Evolutionary conservation across 2,888 invertebrate species (phyloP), one percentile per base, ranked within the genome.

Genomic region (Urechis unicinctus): DNA sequence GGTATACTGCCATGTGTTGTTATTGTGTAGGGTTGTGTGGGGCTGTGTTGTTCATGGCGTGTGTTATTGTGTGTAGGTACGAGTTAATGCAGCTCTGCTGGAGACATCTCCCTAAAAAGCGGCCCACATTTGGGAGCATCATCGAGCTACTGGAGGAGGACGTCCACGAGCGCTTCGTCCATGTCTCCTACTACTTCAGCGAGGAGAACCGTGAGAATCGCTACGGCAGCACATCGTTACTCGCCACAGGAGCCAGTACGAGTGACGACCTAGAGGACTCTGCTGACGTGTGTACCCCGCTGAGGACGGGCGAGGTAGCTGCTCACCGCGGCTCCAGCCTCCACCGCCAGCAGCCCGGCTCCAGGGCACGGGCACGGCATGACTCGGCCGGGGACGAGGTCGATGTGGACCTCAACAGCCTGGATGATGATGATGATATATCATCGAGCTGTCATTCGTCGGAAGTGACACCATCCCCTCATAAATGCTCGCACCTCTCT

Each of bases 21-120:
- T 52, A 4, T 4, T 24, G n/a, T 44, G 22, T 6, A n/a, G 4
- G 22, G 6, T 50, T 9, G 41, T 3, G 21, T 13, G 13, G 43
- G n/a, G 5, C n/a, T n/a, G n/a, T n/a, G 25, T 44, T 51, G 51
- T 42, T 51, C 6, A 21, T 42, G 36, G 44, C 5, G 9, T 24
- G 24, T 42, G 50, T n/a, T 50, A 21, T 50, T 13, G 9, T 42
- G 9, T 50, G 5, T 64, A 81, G 81, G 60, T 93, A 91, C 79
- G 84, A 86, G 64, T 81, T 97, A 62, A 98, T 98, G 97, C 83
- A 86, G 65, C 83, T 84, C 61, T 96, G 95, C 78, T 98, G 97
- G 97, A 84, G 87, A 68, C 89, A 89, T 78, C 85, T 88, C 66
- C 85, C 90, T 0, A 80, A 82, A 36, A 81, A 83, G 52, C 83